These are phyloP conservation scores for Echiichthys vipera DNA, from an alignment of 2,797 vertebrate genomes.

Conservation along the genomic window DNA sequence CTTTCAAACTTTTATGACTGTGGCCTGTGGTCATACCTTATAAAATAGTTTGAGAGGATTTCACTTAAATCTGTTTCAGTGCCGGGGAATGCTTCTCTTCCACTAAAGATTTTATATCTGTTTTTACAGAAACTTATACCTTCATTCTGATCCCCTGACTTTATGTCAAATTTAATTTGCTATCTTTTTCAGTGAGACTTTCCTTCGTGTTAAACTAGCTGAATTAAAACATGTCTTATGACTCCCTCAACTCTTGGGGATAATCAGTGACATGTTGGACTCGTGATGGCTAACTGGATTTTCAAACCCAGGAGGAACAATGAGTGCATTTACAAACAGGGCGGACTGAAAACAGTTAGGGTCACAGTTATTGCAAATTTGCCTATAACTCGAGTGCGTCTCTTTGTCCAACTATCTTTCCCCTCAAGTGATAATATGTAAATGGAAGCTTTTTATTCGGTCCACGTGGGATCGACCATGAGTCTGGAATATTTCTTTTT, in stretches of 20 bases:
- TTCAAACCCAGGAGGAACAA: conserved; percentile 81
- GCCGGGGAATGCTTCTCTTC: background rate
- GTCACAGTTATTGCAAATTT: conserved; percentile 65
- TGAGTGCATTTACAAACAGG: conserved; percentile 80
- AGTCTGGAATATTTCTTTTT: conserved; percentile 39
- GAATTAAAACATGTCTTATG: conserved; percentile 84
- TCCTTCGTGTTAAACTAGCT: conserved; percentile 52
- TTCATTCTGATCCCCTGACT: background rate
- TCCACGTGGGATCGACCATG: conserved; percentile 45
- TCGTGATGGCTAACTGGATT: conserved; percentile 89
- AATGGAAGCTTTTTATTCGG: conserved; percentile 53
- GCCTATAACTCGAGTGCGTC: conserved; percentile 46
- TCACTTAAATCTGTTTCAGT: background rate
- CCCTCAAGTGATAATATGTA: conserved; percentile 50
- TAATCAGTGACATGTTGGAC: conserved; percentile 86
- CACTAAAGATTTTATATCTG: background rate
- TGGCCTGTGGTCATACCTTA: background rate
- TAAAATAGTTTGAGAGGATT: background rate
- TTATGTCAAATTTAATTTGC: background rate
- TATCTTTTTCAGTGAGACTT: conserved; percentile 16
- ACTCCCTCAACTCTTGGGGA: conserved; percentile 78
- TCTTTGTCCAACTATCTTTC: conserved; percentile 35
- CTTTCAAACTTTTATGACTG: background rate
- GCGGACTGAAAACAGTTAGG: conserved; percentile 66
- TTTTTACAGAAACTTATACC: background rate